A percentile compares a stretch with the other conserved stretches of the same genome.
phyloP scores from a whole-genome alignment of 2,797 vertebrate genomes.

The Chrosomus eos region DNA sequence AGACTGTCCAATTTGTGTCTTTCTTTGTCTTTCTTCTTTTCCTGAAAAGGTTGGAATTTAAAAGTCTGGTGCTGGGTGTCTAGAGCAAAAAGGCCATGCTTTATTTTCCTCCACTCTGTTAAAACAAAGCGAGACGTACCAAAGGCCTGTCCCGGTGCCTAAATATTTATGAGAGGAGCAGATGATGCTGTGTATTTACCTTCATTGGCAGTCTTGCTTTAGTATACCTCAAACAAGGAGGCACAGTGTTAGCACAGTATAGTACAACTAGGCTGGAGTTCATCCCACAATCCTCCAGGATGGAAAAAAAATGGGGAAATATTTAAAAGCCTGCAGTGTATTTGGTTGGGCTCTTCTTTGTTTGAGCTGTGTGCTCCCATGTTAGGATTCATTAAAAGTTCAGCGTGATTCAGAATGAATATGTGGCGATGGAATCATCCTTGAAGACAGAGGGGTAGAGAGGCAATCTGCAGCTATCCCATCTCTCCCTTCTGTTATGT shows the following conservation, averaged over 20 bases:
- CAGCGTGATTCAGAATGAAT: conserved; percentile 69
- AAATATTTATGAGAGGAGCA: conserved; percentile 69
- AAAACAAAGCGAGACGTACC: conserved; percentile 55
- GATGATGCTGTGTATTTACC: conserved; percentile 69
- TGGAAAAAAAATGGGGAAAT: conserved; percentile 69
- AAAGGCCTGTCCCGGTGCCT: conserved; percentile 61
- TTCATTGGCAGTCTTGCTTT: conserved; percentile 63
- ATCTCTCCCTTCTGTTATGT: conserved; percentile 44
- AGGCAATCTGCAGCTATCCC: conserved; percentile 33
- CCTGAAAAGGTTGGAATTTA: conserved; percentile 33
- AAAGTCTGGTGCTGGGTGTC: conserved; percentile 8
- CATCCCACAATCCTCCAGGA: conserved; percentile 64
- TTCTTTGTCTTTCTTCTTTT: neutral
- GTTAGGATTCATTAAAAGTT: conserved; percentile 75
- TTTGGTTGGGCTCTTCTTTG: conserved; percentile 69
- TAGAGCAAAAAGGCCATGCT: conserved; percentile 36
- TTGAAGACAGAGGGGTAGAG: conserved; percentile 56
- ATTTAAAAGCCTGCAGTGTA: conserved; percentile 65
- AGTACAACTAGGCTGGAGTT: conserved; percentile 39
- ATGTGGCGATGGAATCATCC: conserved; percentile 50
- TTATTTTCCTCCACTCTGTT: conserved; percentile 48
- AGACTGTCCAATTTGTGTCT: conserved; percentile 14
- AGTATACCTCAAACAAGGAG: conserved; percentile 53
- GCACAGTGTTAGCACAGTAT: conserved; percentile 34
- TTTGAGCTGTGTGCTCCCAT: conserved; percentile 67